These are phyloP conservation scores for Drosophila persimilis DNA, from an alignment of 1,140 invertebrate species.

Conservation along the genomic window DNA sequence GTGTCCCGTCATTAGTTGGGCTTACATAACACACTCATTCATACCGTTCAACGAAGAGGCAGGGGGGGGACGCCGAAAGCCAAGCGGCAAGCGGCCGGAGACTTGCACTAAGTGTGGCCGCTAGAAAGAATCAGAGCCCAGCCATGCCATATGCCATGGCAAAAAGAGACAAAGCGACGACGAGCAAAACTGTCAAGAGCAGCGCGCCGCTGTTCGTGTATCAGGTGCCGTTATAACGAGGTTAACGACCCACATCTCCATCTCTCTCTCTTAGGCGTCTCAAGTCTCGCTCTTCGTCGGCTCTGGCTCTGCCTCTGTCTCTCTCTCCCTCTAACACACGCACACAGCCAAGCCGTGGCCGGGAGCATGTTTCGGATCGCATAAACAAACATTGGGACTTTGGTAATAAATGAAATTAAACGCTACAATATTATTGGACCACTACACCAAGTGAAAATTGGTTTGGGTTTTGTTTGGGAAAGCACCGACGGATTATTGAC, in stretches of 20 bases:
- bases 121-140: slow-evolving; percentile 59
- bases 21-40: slow-evolving; percentile 54
- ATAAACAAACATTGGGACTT: slow-evolving; percentile 61
- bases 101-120: too few relatives aligned
- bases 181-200: slow-evolving; percentile 74
- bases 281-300: not conserved
- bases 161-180: slow-evolving; percentile 33
- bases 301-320: not conserved
- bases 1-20: slow-evolving; percentile 27
- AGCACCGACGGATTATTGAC: slow-evolving; percentile 62
- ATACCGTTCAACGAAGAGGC: slow-evolving; percentile 12
- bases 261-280: slow-evolving; percentile 22
- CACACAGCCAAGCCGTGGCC: not conserved
- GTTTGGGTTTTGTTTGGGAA: slow-evolving; percentile 28
- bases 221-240: slow-evolving; percentile 79
- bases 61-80: not conserved
- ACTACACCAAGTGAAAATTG: slow-evolving; percentile 64
- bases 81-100: not conserved
- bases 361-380: not conserved
- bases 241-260: slow-evolving; percentile 74
- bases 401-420: slow-evolving; percentile 72
- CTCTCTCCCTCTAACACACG: slow-evolving; percentile 2
- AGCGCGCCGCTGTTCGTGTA: slow-evolving; percentile 39
- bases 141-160: slow-evolving; percentile 30
- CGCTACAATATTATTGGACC: slow-evolving; percentile 49